Base-by-base conservation (phyloP, 2,888 invertebrate species). In the Acronicta leporina region DNA sequence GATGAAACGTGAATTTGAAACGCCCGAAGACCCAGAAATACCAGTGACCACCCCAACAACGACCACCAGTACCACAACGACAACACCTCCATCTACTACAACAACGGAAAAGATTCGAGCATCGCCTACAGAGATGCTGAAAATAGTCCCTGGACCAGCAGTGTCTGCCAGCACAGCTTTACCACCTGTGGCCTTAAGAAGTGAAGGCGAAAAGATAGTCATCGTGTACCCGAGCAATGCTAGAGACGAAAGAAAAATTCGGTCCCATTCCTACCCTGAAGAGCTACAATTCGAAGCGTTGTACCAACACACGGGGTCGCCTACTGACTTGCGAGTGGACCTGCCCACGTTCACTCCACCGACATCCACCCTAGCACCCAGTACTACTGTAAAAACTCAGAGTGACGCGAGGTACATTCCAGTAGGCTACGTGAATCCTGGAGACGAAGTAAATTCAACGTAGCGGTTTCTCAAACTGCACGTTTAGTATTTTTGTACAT, bases 271-370 rank as follows among this genome's bases (percentile, higher is more conserved):
- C 6, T 91, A 92, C 74, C 92, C 95, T 0, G 95, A 94, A 65
- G 94, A 94, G 77, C 77, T 94, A 79, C 95, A 95, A 74, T 95
- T 95, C 74, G 95, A 95, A 71, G 94, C 93, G 38, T 72, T 95
- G 60, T 95, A 94, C 77, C 87, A 85, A 45, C 94, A 91, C 75
- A 92, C 94, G 16, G 89, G 89, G 5, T 87, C 89, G 54, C 90
- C 92, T 0, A 73, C 80, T 1, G 77, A 82, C 6, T 66, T 95
- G 7, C 88, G 95, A 44, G 95, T 96, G n/a, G 95, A 96, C 70
- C 81, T 96, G 68, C 96, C 96, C 11, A 96, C 96, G 1, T 96
- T 95, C 78, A 83, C 93, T 30, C 96, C 96, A 16, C 93, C 94
- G 6, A 80, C 87, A 9, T 66, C 81, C 48, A 84, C 81, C 14